Conservation (phyloP, 2,888 invertebrate species). For the Macaria notata region DNA sequence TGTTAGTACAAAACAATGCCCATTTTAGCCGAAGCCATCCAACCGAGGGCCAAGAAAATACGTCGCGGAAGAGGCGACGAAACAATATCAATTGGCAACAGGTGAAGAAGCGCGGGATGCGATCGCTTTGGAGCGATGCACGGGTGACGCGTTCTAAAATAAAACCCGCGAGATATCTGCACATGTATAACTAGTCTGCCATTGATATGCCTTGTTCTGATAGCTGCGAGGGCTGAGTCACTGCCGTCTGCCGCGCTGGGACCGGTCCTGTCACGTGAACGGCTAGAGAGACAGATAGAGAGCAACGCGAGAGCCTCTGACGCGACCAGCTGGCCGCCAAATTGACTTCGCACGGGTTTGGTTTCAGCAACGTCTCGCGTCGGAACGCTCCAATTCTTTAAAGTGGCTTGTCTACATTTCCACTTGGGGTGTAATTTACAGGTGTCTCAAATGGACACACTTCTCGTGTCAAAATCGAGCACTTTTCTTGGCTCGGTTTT, state of each 20-base stretch:
- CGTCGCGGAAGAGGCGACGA: conserved; percentile 26
- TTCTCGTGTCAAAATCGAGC: too few relatives aligned
- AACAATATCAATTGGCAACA: conserved; percentile 35
- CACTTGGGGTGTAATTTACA: background rate
- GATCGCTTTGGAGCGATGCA: conserved; percentile 19
- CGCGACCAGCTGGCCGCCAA: conserved; percentile 15
- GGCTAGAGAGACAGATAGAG: conserved; percentile 9
- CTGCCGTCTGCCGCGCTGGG: conserved; percentile 38
- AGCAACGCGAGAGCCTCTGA: conserved; percentile 11
- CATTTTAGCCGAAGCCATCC: conserved; percentile 6
- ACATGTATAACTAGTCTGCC: conserved; percentile 32
- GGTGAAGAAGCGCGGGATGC: conserved; percentile 19
- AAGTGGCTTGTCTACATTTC: background rate
- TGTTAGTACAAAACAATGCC: conserved; percentile 13
- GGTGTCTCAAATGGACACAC: too few relatives aligned
- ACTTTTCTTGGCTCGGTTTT: too few relatives aligned
- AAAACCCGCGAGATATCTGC: conserved; percentile 39
- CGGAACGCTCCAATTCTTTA: conserved; percentile 1
- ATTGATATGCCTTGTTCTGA: conserved; percentile 45
- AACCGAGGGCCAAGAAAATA: conserved; percentile 27
- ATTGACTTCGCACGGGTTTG: conserved; percentile 3
- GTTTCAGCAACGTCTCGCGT: conserved; percentile 9
- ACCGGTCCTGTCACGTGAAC: conserved; percentile 24
- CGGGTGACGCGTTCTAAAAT: conserved; percentile 46
- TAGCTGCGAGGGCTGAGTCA: conserved; percentile 45